Evolutionary conservation across 2,113 vertebrate genomes (phyloP).

Genomic region (Pachyramphus minor): DNA sequence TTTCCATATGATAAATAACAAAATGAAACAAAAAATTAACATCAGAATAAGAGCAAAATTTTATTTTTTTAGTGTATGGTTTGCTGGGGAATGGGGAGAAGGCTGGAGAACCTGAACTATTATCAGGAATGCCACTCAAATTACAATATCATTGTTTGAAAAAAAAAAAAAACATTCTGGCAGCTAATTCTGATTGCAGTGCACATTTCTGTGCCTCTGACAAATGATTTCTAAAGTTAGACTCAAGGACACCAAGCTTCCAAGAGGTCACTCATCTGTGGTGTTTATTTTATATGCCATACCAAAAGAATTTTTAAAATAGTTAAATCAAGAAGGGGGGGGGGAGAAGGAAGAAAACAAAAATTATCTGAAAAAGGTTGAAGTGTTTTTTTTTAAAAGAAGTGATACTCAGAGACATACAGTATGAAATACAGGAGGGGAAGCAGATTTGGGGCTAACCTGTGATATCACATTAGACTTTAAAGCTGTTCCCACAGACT

Average conservation of each 20-base stretch:
- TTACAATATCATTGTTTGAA: constrained; percentile 49
- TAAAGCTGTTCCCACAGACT: constrained; percentile 63
- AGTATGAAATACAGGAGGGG: constrained; percentile 45
- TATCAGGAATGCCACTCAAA: constrained; percentile 42
- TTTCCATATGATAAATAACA: neutral
- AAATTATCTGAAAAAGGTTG: neutral
- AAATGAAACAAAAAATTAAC: neutral
- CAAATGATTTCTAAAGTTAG: constrained; percentile 65
- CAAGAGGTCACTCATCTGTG: constrained; percentile 34
- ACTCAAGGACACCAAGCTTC: constrained; percentile 54
- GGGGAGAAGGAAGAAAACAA: rapidly evolving
- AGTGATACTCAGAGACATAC: constrained; percentile 1
- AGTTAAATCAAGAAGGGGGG: neutral
- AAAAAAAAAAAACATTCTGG: constrained; percentile 18
- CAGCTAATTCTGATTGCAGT: constrained; percentile 64
- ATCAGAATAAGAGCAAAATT: neutral
- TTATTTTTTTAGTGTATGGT: neutral
- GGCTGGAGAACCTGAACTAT: neutral
- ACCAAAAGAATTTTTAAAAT: neutral
- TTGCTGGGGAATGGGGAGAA: neutral
- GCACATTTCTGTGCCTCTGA: constrained; percentile 61
- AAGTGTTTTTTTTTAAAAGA: constrained; percentile 34
- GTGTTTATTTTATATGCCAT: constrained; percentile 20
- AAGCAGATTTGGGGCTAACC: constrained; percentile 52
- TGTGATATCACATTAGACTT: constrained; percentile 53